A percentile compares a stretch with the other conserved stretches of the same genome.
Evolutionary conservation across 2,888 invertebrate species (phyloP).

Genomic region (Tiliacea citrago): DNA sequence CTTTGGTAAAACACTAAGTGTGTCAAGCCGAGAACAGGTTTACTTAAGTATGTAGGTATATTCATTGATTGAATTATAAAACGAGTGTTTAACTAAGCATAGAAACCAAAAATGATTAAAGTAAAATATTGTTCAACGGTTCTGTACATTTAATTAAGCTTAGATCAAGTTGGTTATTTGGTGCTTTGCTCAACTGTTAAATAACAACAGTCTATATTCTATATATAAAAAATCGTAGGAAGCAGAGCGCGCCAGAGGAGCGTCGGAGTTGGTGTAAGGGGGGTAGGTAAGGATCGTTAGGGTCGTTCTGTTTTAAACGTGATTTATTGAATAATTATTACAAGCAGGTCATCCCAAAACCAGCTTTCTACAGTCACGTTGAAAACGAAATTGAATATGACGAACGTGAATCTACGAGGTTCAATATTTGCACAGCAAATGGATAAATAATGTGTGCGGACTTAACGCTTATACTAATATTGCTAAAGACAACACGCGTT

Average conservation of each 20-base stretch:
- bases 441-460: constrained; percentile 78
- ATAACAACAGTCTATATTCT: constrained; percentile 24
- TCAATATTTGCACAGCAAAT: constrained; percentile 83
- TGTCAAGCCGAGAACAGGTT: constrained; percentile 54
- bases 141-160: constrained; percentile 19
- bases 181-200: not conserved
- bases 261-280: too few species aligned
- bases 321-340: constrained; percentile 51
- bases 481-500: constrained; percentile 73
- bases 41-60: constrained; percentile 32
- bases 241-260: too few species aligned
- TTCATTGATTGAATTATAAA: constrained; percentile 48
- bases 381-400: constrained; percentile 80
- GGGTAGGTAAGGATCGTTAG: too few species aligned
- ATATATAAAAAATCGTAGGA: not conserved
- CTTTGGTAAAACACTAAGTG: constrained; percentile 50
- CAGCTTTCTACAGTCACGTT: constrained; percentile 74
- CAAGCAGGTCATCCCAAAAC: constrained; percentile 61
- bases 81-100: constrained; percentile 29
- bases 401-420: constrained; percentile 72
- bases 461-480: constrained; percentile 76
- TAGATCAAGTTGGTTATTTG: not conserved
- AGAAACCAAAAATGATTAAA: constrained; percentile 15
- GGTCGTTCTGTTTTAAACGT: constrained; percentile 1
- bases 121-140: constrained; percentile 8